Evolutionary conservation across 2,113 vertebrate species (phyloP).

Genomic region (Neomonachus schauinslandi): DNA sequence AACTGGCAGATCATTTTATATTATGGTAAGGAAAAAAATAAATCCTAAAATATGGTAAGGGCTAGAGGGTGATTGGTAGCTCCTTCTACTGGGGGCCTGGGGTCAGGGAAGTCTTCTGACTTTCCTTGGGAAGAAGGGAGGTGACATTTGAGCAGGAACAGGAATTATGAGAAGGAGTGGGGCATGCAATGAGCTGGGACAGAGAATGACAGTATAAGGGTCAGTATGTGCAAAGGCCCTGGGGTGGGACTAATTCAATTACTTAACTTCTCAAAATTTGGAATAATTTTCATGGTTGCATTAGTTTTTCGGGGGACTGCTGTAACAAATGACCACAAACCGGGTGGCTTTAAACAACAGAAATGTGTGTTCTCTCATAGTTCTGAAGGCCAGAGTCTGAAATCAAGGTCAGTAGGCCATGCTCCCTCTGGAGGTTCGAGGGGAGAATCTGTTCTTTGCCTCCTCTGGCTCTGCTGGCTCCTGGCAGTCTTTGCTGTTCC

Average conservation of each 20-base stretch:
- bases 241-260: not conserved
- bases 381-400: not conserved
- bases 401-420: not conserved
- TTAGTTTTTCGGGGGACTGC: not conserved
- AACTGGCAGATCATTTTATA: not conserved
- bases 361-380: not conserved
- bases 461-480: not conserved
- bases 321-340: not conserved
- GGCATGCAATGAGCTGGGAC: not conserved
- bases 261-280: not conserved
- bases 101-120: not conserved
- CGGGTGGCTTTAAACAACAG: not conserved
- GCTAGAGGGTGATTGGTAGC: not conserved
- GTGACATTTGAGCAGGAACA: not conserved
- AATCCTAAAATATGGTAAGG: not conserved
- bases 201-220: accelerated
- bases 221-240: not conserved
- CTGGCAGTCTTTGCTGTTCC: not conserved
- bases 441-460: no score
- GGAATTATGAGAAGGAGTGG: not conserved
- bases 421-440: not conserved
- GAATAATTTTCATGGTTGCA: not conserved
- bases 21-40: not conserved
- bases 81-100: not conserved
- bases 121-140: not conserved